Evolutionary conservation across 2,888 invertebrate genomes (phyloP).

Genomic region (Noctua pronuba): DNA sequence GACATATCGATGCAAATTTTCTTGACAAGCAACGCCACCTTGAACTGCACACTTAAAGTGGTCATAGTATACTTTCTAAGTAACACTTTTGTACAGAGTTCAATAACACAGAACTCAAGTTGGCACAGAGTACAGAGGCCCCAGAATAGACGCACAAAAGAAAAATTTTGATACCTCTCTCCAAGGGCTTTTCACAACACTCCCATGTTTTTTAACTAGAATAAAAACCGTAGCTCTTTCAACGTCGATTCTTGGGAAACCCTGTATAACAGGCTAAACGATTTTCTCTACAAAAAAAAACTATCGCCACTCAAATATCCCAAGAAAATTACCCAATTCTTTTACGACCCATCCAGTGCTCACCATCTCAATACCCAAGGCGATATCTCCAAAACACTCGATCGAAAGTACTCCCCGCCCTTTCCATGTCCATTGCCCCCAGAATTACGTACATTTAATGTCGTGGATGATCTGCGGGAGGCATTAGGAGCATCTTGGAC

Average conservation of each 20-base stretch:
- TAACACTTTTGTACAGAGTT: background rate
- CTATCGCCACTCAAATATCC: background rate
- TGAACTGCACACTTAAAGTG: too few species aligned
- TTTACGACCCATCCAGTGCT: conserved; percentile 29
- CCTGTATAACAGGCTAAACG: background rate
- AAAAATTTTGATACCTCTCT: background rate
- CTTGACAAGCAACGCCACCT: too few species aligned
- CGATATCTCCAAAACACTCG: conserved; percentile 63
- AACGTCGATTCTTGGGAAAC: background rate
- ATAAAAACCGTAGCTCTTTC: background rate
- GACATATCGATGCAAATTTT: too few species aligned
- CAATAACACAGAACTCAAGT: background rate
- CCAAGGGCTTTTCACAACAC: background rate
- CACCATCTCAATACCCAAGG: conserved; percentile 36
- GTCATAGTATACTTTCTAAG: too few species aligned
- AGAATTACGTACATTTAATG: conserved; percentile 72
- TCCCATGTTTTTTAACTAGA: background rate
- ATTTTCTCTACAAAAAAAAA: background rate
- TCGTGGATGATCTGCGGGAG: conserved; percentile 75
- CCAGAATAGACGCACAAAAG: background rate
- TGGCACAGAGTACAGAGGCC: background rate
- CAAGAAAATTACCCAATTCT: too few species aligned
- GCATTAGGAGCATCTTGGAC: conserved; percentile 69
- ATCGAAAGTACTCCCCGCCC: conserved; percentile 71
- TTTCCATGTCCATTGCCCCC: conserved; percentile 74